Base-by-base conservation (phyloP, 2,888 invertebrate genomes). In the Ypsolopha scabrella region DNA sequence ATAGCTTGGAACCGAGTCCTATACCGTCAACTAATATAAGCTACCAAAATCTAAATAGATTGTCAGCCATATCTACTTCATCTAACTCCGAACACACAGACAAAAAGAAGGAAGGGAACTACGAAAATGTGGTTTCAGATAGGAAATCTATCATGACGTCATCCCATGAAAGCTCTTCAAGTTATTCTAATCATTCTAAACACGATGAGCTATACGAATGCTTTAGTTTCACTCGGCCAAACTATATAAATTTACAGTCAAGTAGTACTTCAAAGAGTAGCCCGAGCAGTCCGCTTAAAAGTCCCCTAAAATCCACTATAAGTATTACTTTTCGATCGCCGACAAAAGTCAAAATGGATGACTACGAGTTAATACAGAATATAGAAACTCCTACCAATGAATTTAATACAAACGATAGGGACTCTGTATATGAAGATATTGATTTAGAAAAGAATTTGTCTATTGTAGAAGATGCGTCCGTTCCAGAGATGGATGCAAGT, bases 291-390 rank as follows among this genome's bases (percentile, higher is more conserved):
- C 86, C 86, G 0, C 59, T 83, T 8, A 82, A 85, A 62, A 90
- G 90, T 62, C 91, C 91, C 0, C 70, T 92, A 0, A 88, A 91
- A 64, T 91, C 92, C 2, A 92, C 92, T 0, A 92, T 92, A 33
- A 92, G 90, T 71, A 92, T 92, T 7, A 92, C 90, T 1, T 92
- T 92, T 65, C 82, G 91, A 64, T 91, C 91, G 4, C 92, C 92
- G 0, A 87, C 83, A 1, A 88, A 87, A 63, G 63, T 64, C 2
- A 82, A 68, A 68, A 59, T 61, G 4, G 61, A 52, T 35, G 78
- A 88, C 43, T 88, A 88, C 57, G 90, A 89, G 57, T 80, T 80
- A 48, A 78, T 88, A 45, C 75, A 72, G 51, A 68, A 72, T 51
- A 53, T 58, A 14, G 70, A 77, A 1, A 80, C 80, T 0, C 78